Evolutionary conservation across 2,888 invertebrate species (phyloP), one percentile per base, ranked within the genome.

Genomic region (Icerya purchasi): DNA sequence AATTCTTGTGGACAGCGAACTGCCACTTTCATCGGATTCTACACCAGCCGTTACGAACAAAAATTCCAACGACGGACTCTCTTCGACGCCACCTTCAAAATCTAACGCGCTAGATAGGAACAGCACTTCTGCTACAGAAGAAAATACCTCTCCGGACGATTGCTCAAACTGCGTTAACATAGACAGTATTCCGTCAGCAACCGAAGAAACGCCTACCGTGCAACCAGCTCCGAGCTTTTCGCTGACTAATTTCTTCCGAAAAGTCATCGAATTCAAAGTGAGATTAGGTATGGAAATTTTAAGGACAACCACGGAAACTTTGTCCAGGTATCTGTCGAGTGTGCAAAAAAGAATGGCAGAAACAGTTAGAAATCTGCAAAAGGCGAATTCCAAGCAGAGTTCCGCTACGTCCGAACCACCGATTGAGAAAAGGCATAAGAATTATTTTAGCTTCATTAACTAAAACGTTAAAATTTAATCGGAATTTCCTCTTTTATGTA

Each of bases 231-330:
- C 64, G 64, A 70, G 72, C 18, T 71, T 70, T 19, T 74, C 78
- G 1, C 71, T 83, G 1, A 36, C 61, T 1, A 75, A 76, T 18
- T 75, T 83, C 60, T 68, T 84, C 20, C 78, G 76, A 67, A 77
- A 79, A 64, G 70, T 84, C 50, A 75, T 83, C 1, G 81, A 83
- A 67, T 76, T 83, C 58, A 84, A 84, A 70, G 72, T 84, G 25
- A 75, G 78, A 66, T 70, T 84, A 54, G 83, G 84, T 0, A 69
- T 84, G 58, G 80, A 80, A 61, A 74, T 85, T 62, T 69, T 85
- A 19, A 80, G 80, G 67, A 80, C 78, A 61, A 81, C 83, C 2
- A 80, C 83, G 10, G 78, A 80, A 58, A 78, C 80, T 3, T 72
- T 85, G 56, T 79, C 80, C 25, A 77, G 76, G 66, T 83, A 83